These are phyloP conservation scores for Drosophila recens DNA, from an alignment of 2,888 invertebrate species.

Conservation along the genomic window DNA sequence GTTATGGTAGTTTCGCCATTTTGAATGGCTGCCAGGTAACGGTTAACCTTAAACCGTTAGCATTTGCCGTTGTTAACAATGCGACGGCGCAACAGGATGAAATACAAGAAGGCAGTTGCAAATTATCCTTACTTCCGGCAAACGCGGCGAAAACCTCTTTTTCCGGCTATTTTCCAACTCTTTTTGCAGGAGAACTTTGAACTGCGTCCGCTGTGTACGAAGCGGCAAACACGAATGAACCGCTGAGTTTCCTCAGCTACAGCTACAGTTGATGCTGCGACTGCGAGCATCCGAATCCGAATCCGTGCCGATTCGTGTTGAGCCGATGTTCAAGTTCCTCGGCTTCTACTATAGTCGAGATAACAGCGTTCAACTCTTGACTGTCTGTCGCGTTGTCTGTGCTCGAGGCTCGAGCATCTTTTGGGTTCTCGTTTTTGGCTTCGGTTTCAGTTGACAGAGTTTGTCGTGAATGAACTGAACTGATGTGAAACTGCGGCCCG, in stretches of 20 bases:
- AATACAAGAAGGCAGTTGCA: conserved; percentile 29
- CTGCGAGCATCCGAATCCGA: conserved; percentile 40
- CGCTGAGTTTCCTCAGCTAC: conserved; percentile 25
- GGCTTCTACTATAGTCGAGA: conserved; percentile 4
- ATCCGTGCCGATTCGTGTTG: conserved; percentile 27
- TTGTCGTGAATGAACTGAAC: conserved; percentile 41
- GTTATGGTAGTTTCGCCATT: conserved; percentile 31
- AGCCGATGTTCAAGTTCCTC: conserved; percentile 5
- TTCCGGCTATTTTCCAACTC: conserved; percentile 17
- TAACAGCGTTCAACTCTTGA: conserved; percentile 13
- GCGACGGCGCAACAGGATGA: conserved; percentile 80
- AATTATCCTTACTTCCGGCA: conserved; percentile 77
- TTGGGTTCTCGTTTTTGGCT: conserved; percentile 11
- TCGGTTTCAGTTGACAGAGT: conserved; percentile 6
- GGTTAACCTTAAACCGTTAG: conserved; percentile 7
- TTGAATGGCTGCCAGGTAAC: conserved; percentile 25
- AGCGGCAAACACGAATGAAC: conserved; percentile 73
- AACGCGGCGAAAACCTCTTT: conserved; percentile 44
- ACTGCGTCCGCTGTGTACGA: conserved; percentile 70
- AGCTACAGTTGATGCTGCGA: conserved; percentile 26
- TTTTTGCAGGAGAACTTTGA: conserved; percentile 20
- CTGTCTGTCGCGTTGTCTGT: conserved; percentile 6
- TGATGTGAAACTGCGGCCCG: conserved; percentile 13
- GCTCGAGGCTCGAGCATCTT: conserved; percentile 37
- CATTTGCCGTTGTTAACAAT: conserved; percentile 35